Conservation (phyloP, 2,888 invertebrate genomes). For the Hypolimnas misippus region DNA sequence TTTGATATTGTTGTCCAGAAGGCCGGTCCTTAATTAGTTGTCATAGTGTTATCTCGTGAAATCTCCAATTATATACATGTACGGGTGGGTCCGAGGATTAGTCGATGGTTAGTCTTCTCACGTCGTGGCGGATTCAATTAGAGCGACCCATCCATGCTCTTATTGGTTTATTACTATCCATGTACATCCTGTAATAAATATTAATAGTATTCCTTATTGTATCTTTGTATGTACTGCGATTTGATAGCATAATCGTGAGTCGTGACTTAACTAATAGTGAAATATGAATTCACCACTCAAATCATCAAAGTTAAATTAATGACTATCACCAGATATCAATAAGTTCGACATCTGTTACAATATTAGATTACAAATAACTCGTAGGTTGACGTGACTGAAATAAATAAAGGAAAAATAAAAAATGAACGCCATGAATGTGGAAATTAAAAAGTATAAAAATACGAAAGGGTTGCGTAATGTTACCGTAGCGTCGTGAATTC, state of each 20-base stretch:
- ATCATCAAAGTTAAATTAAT: background rate
- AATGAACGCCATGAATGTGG: background rate
- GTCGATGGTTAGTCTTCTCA: conserved; percentile 78
- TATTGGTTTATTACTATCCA: conserved; percentile 37
- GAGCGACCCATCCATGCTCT: conserved; percentile 44
- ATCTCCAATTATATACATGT: conserved; percentile 75
- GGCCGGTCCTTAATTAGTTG: conserved; percentile 67
- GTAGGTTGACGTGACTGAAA: background rate
- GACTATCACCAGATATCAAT: background rate
- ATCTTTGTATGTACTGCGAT: background rate
- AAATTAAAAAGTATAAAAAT: conserved; percentile 40
- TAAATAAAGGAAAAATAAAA: background rate
- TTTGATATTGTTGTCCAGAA: conserved; percentile 39
- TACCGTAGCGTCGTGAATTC: conserved; percentile 70
- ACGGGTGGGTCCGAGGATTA: conserved; percentile 62
- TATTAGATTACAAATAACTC: background rate
- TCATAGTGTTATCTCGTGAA: conserved; percentile 79
- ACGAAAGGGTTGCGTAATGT: conserved; percentile 66
- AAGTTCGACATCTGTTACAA: background rate
- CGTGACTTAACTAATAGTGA: background rate
- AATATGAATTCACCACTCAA: no score
- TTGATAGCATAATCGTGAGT: background rate
- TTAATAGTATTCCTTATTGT: conserved; percentile 29
- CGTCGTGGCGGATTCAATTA: conserved; percentile 79
- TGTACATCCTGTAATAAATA: conserved; percentile 28